Evolutionary conservation across 2,888 invertebrate genomes (phyloP), one percentile per base, ranked within the genome.

Genomic region (Panzeria rudis): DNA sequence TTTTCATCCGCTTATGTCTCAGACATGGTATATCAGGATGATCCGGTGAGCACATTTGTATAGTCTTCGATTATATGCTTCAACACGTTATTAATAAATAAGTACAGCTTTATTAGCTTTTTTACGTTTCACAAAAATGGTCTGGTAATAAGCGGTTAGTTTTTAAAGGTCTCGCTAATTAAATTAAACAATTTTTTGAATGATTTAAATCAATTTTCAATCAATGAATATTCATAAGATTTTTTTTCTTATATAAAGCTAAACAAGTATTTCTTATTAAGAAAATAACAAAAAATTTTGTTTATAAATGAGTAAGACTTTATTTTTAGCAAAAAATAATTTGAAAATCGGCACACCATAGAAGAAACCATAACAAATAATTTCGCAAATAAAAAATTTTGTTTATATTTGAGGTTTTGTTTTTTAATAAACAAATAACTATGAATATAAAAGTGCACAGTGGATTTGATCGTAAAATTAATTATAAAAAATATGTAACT

Each of bases 351-450:
- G 76, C 72, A 72, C 61, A 73, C 25, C 29, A 47, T 47, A 54
- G 66, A 68, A 38, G 66, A 81, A 61, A 61, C 38, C 29, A 54
- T 38, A 62, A 79, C 61, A 77, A 80, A 72, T 66, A 84, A 81
- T 72, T 84, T 84, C 17, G 76, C 80, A 76, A 77, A 62, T 7
- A 72, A 72, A 32, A 72, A 66, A 29, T 41, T 68, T 41, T 44
- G 25, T 44, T 64, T 25, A 64, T 25, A 25, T 3, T 41, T 41
- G 1, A 7, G 2, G 11, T 41, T 23, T 52, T 20, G 7, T 54
- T 25, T 23, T 54, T 50, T 20, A 50, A 50, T 50, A 50, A 50
- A 20, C 17, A 50, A 50, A 50, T 50, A 17, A 17, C 3, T 17
- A 7, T 17, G 7, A 0, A 50, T 50, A n/a, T 17, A 15, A 50